Percentiles rank a stretch among this genome's conserved stretches.
Conservation (phyloP, 2,797 vertebrate genomes). For the Protonibea diacanthus region DNA sequence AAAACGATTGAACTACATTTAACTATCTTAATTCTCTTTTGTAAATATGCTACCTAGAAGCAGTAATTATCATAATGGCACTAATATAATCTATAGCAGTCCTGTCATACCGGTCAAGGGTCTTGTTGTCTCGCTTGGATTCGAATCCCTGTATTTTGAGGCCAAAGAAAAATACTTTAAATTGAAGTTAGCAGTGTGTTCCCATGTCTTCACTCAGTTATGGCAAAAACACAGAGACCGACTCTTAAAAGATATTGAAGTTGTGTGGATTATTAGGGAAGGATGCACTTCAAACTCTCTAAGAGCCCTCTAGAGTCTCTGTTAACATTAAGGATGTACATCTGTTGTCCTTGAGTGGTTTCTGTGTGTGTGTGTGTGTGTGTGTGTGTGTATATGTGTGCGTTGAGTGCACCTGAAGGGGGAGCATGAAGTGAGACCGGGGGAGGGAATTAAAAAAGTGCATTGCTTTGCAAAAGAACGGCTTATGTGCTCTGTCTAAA, state of each 20-base stretch:
- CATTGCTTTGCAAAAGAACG: slow-evolving; percentile 7
- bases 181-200: slow-evolving; percentile 1
- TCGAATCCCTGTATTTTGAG: neutral
- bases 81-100: neutral
- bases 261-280: slow-evolving; percentile 19
- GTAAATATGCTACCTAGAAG: too few relatives aligned
- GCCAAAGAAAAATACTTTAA: neutral
- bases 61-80: neutral
- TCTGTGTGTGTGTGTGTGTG: neutral
- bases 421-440: slow-evolving; percentile 27
- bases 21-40: too few relatives aligned
- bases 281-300: slow-evolving; percentile 10
- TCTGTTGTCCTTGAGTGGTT: slow-evolving; percentile 25
- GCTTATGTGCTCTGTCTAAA: slow-evolving; percentile 32
- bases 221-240: neutral
- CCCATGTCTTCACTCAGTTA: neutral
- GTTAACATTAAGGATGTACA: slow-evolving; percentile 4
- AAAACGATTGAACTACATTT: too few relatives aligned
- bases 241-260: neutral
- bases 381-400: slow-evolving; percentile 9
- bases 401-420: slow-evolving; percentile 19
- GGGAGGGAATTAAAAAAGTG: slow-evolving; percentile 36
- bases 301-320: slow-evolving; percentile 3
- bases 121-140: neutral
- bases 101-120: neutral